These are phyloP conservation scores for Pteropus alecto DNA, from an alignment of 2,113 vertebrate species.

Conservation along the genomic window DNA sequence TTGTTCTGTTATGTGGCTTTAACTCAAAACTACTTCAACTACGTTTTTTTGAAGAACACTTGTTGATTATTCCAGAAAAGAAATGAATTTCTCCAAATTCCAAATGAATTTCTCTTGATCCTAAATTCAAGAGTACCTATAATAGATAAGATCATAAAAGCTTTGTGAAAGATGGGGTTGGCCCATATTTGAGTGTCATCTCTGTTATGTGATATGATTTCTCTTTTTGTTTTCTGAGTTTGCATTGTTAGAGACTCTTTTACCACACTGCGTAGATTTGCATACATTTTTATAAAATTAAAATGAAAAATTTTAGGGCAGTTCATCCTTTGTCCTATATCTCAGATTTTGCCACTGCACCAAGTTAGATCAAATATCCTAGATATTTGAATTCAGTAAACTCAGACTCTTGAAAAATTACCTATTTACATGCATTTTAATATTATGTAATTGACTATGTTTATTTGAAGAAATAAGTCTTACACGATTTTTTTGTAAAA, in stretches of 20 bases:
- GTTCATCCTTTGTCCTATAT: not conserved
- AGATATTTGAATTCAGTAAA: conserved; percentile 2
- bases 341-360: not conserved
- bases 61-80: conserved; percentile 8
- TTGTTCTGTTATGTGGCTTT: not conserved
- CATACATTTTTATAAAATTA: not conserved
- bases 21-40: not conserved
- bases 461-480: not conserved
- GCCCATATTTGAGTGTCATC: not conserved
- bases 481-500: not conserved
- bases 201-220: not conserved
- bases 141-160: not conserved
- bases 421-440: not conserved
- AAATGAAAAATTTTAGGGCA: not conserved
- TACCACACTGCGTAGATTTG: not conserved
- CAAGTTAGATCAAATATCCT: not conserved
- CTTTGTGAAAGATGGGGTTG: not conserved
- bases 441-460: not conserved
- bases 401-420: not conserved
- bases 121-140: not conserved
- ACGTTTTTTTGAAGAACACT: not conserved
- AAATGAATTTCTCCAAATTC: not conserved
- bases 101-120: not conserved
- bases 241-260: not conserved
- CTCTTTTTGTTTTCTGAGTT: not conserved